Evolutionary conservation across 2,888 invertebrate genomes (phyloP), one percentile per base, ranked within the genome.

Genomic region (Prionchulus punctatus): DNA sequence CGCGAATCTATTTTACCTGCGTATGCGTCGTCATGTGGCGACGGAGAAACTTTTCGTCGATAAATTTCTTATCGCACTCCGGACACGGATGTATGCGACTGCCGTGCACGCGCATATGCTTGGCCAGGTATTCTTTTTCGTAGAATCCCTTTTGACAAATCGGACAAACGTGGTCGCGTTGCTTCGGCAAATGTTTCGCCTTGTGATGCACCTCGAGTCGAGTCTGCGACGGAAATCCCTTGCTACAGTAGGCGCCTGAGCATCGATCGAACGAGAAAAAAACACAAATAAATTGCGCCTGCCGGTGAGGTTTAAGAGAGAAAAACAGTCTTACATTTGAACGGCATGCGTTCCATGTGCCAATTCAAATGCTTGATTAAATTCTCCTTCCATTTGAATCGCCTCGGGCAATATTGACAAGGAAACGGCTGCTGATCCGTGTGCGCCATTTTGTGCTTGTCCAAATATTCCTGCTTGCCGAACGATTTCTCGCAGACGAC

Each of bases 21-120:
- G 25, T 28, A 55, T 55, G 55, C 4, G 26, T 18, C 4, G 26
- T n/a, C 50, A 55, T 27, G 28, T 55, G 55, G 12, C 31, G 27
- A 21, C 43, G 48, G 3, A 55, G 26, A 3, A 28, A 43, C 7
- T 30, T 23, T 27, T 55, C 55, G 12, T 53, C 50, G 25, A 43
- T 49, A 28, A 55, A 55, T 30, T 55, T 55, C 26, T 55, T 55
- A 31, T 55, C 55, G 43, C 55, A 55, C 26, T 55, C 55, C 2
- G 55, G 2, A 31, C 55, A 55, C 18, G 28, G 21, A 25, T 28
- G 53, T 4, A 55, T 31, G 3, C n/a, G 7, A 18, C 36, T 26
- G n/a, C 49, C 27, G 26, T 55, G 55, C 23, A 25, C 23, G 21
- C 55, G 25, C 43, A 55, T 48, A 55, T 55, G 55, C 30, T 55